Evolutionary conservation across 1,140 invertebrate genomes (phyloP).

Genomic region (Cherax destructor): DNA sequence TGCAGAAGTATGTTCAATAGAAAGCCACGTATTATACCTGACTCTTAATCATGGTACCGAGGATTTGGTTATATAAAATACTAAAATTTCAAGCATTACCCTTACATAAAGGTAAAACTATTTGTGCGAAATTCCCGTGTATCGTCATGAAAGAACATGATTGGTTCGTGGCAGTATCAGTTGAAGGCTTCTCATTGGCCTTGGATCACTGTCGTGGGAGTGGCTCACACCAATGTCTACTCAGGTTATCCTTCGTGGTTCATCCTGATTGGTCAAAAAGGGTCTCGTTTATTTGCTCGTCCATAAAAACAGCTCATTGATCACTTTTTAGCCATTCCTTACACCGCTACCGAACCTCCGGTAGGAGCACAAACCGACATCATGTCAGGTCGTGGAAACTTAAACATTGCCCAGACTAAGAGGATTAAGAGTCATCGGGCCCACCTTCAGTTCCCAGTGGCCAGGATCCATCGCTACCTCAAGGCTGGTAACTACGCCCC

Average conservation of each 20-base stretch:
- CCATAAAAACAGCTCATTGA: not conserved
- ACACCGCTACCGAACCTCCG: not conserved
- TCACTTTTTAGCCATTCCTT: not conserved
- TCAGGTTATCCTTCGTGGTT: not conserved
- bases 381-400: not conserved
- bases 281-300: not conserved
- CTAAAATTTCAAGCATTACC: no score
- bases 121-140: no score
- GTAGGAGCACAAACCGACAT: not conserved
- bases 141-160: no score
- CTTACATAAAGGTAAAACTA: no score
- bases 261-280: not conserved
- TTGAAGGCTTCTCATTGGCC: no score
- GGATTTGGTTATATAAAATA: no score
- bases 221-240: no score
- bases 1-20: no score
- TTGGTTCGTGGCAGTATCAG: no score
- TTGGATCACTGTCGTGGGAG: no score
- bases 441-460: slow-evolving; percentile 84
- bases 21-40: no score
- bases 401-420: slow-evolving; percentile 76
- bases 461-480: slow-evolving; percentile 82
- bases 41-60: no score
- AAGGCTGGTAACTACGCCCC: slow-evolving; percentile 85
- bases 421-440: slow-evolving; percentile 81